Conservation (phyloP, 2,113 vertebrate species). For the Glaucomys volans region DNA sequence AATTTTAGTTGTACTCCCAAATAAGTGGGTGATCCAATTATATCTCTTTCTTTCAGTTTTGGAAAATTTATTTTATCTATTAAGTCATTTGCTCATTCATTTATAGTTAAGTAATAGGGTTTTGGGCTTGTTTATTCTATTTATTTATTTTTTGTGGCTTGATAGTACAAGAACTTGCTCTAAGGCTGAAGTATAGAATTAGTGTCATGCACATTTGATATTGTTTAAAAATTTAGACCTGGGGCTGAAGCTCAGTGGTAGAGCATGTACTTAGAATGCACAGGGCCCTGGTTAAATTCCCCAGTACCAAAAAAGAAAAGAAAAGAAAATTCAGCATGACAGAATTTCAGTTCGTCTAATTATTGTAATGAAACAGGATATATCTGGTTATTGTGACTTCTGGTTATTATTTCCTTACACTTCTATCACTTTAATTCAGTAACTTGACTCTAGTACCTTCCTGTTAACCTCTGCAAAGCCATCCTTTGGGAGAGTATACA, state of each 20-base stretch:
- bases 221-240: background rate
- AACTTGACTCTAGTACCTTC: background rate
- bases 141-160: background rate
- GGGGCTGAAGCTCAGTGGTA: background rate
- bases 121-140: background rate
- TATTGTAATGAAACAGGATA: background rate
- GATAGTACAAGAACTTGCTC: background rate
- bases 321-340: background rate
- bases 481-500: background rate
- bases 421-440: background rate
- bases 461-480: background rate
- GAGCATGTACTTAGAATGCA: background rate
- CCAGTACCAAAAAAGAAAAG: background rate
- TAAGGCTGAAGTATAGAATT: background rate
- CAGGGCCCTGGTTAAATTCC: background rate
- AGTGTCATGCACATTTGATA: background rate
- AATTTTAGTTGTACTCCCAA: background rate
- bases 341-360: background rate
- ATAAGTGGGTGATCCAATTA: background rate
- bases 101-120: background rate
- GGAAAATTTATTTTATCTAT: background rate
- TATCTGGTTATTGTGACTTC: background rate
- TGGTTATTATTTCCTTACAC: constrained; percentile 20
- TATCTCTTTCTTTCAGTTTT: constrained; percentile 4
- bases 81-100: background rate